Percentiles rank a stretch among this genome's conserved stretches.
Conservation (phyloP, 1,140 invertebrate genomes). For the Parasteatoda tepidariorum region DNA sequence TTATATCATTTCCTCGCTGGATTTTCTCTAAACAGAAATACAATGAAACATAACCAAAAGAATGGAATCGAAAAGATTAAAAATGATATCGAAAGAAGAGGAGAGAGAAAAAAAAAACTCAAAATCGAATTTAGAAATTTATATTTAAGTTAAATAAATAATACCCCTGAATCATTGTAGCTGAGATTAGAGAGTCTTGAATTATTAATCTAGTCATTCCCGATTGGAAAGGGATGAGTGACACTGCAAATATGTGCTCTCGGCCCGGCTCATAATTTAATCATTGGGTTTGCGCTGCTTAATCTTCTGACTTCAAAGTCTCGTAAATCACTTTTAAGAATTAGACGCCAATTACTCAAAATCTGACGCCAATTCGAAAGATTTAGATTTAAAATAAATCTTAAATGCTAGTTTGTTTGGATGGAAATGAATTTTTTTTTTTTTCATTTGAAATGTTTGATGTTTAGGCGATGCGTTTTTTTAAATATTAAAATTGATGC, state of each 20-base stretch:
- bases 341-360: slow-evolving; percentile 55
- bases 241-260: slow-evolving; percentile 50
- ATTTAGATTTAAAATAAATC: too few species aligned
- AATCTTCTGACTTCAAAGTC: slow-evolving; percentile 23
- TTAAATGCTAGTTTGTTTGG: neutral
- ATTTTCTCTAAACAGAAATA: too few species aligned
- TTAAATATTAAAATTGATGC: too few species aligned
- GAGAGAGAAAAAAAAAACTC: neutral
- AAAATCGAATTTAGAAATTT: slow-evolving; percentile 48
- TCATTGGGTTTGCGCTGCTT: slow-evolving; percentile 36
- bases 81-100: neutral
- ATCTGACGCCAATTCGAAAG: too few species aligned
- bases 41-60: too few species aligned
- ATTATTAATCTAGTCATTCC: slow-evolving; percentile 53
- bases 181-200: slow-evolving; percentile 32
- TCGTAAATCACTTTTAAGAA: slow-evolving; percentile 57
- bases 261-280: slow-evolving; percentile 47
- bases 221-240: slow-evolving; percentile 32
- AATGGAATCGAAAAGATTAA: too few species aligned
- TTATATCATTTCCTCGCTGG: too few species aligned
- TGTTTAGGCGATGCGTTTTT: too few species aligned
- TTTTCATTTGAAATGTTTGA: too few species aligned
- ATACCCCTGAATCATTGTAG: slow-evolving; percentile 33
- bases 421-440: neutral
- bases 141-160: slow-evolving; percentile 54